A percentile compares a stretch with the other conserved stretches of the same genome.
phyloP scores from a whole-genome alignment of 2,888 invertebrate species.

The Drosophila merina region DNA sequence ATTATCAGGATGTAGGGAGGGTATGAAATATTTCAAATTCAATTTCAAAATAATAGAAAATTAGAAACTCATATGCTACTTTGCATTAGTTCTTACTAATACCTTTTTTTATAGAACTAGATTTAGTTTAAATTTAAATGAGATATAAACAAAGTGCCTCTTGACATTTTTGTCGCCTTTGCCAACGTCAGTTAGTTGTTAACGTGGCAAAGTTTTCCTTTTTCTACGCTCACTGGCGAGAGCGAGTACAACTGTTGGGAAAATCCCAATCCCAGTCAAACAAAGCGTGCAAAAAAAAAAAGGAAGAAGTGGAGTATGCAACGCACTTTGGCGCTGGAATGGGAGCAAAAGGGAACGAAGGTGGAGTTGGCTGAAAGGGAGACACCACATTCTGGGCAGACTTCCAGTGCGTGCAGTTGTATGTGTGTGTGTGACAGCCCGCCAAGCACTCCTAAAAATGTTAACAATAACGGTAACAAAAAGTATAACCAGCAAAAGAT shows the following conservation, averaged over 20 bases:
- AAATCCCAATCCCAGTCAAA: constrained; percentile 75
- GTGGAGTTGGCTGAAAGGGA: constrained; percentile 4
- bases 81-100: too few species aligned
- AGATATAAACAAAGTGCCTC: neutral
- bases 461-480: too few species aligned
- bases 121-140: neutral
- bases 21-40: constrained; percentile 10
- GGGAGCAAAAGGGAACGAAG: constrained; percentile 1
- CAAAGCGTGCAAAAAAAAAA: constrained; percentile 71
- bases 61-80: too few species aligned
- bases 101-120: too few species aligned
- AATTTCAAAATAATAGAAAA: neutral
- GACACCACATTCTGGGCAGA: constrained; percentile 57
- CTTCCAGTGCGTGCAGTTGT: constrained; percentile 54
- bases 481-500: neutral
- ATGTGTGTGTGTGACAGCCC: constrained; percentile 49
- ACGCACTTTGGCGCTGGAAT: constrained; percentile 71
- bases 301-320: constrained; percentile 57
- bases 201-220: constrained; percentile 53
- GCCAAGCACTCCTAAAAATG: constrained; percentile 60
- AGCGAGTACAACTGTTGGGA: constrained; percentile 61
- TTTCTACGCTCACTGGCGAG: constrained; percentile 20
- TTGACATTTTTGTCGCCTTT: constrained; percentile 70
- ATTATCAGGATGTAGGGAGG: constrained; percentile 13
- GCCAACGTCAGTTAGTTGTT: constrained; percentile 46